Base-by-base conservation (phyloP, 2,113 vertebrate species). In the Clupea harengus region DNA sequence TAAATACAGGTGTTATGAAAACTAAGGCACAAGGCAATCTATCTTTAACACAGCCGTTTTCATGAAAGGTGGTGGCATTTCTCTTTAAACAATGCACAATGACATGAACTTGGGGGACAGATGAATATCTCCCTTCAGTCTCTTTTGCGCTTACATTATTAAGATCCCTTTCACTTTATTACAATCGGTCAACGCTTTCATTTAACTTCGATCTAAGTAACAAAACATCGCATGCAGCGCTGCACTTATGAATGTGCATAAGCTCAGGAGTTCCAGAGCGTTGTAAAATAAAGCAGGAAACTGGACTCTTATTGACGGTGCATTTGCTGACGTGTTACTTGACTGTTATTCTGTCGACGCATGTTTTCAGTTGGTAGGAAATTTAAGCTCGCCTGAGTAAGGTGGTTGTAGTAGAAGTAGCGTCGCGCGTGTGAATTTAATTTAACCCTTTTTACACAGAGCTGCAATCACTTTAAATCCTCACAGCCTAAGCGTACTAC, bases 251-350 rank as follows among this genome's bases (percentile, higher is more conserved):
- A 78, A 78, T 78, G 72, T 4, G 13, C 9, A 2, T 2, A 10
- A 78, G 54, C 82, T 89, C 85, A 90, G n/a, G 11, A 85, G 54
- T 46, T 57, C 47, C 72, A 78, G 72, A 32, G 72, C 72, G 67
- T 75, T 4, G 72, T 44, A 32, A 78, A 78, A 78, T 44, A 78
- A 8, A 64, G 10, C 32, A 78, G 72, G 72, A 44, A 78, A 78
- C 72, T 17, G 28, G 11, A 39, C 72, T 10, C 72, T 78, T 18
- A 13, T 17, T 17, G 72, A 78, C 28, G 72, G 72, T 78, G 72
- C 72, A 44, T 78, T 78, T 94, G 93, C 93, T 95, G 95, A 95
- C 93, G 95, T 96, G 94, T 95, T 95, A 95, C 94, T 94, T 93
- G 91, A 88, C 88, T 92, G 92, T 94, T 94, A 92, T 95, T 92